A percentile compares a stretch with the other conserved stretches of the same genome.
Conservation (phyloP, 2,113 vertebrate species). For the Gymnocephalus cernua region DNA sequence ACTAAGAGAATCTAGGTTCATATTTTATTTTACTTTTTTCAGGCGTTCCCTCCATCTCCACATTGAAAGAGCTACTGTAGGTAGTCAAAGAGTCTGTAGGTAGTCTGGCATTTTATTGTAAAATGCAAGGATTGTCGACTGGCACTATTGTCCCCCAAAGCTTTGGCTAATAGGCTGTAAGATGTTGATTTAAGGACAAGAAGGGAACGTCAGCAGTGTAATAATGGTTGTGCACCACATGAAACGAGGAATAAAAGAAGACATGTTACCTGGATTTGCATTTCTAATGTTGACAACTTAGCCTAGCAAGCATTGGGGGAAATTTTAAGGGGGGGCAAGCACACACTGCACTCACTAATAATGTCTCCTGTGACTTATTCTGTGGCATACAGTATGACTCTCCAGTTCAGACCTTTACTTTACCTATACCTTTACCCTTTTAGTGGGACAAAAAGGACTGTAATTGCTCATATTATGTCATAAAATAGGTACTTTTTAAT, state of each 20-base stretch:
- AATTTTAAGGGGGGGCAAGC: constrained; percentile 9
- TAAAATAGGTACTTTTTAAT: not conserved
- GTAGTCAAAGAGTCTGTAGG: constrained; percentile 39
- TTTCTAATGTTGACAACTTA: constrained; percentile 70
- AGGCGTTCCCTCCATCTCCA: constrained; percentile 3
- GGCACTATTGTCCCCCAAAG: constrained; percentile 66
- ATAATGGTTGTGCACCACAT: constrained; percentile 59
- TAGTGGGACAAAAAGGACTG: not conserved
- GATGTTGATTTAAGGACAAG: constrained; percentile 75
- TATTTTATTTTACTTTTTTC: constrained; percentile 44
- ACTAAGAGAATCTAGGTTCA: constrained; percentile 37
- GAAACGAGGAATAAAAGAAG: constrained; percentile 64
- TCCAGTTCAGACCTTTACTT: constrained; percentile 4
- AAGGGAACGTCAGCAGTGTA: constrained; percentile 63
- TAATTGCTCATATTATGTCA: not conserved
- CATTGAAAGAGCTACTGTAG: not conserved
- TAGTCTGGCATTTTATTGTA: too few species aligned
- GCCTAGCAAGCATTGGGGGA: constrained; percentile 44
- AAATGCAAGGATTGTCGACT: constrained; percentile 54
- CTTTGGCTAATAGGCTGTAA: constrained; percentile 77
- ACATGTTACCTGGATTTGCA: constrained; percentile 77
- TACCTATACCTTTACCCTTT: constrained; percentile 4
- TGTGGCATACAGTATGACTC: constrained; percentile 2
- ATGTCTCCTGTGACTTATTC: constrained; percentile 33
- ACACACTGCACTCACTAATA: constrained; percentile 35